Conservation (phyloP, 1,140 invertebrate species). For the Brachionus sp. region DNA sequence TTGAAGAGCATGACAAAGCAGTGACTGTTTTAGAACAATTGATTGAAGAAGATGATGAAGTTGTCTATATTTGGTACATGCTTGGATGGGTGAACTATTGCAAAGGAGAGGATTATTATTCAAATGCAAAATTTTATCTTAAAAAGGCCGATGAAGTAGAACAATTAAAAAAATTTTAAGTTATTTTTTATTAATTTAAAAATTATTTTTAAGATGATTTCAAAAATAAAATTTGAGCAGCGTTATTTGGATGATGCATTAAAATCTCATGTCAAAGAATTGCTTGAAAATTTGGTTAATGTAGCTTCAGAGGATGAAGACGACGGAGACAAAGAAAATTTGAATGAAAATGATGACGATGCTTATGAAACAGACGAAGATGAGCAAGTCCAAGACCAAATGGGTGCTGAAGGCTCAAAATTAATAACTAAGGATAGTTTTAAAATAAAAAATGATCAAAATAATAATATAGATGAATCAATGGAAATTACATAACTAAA, state of each 20-base stretch:
- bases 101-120: constrained; percentile 54
- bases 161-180: neutral
- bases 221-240: constrained; percentile 33
- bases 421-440: constrained; percentile 36
- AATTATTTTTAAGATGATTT: neutral
- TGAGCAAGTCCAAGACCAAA: neutral
- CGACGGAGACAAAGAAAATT: constrained; percentile 28
- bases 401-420: neutral
- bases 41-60: constrained; percentile 52
- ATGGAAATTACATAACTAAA: neutral
- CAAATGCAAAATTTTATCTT: constrained; percentile 57
- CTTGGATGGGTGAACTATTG: constrained; percentile 58
- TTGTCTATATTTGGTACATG: constrained; percentile 57
- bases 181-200: neutral
- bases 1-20: constrained; percentile 54
- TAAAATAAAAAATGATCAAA: constrained; percentile 16
- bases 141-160: constrained; percentile 55
- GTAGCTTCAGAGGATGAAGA: constrained; percentile 14
- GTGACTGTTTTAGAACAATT: constrained; percentile 51
- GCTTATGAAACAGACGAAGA: constrained; percentile 33
- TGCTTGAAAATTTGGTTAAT: neutral
- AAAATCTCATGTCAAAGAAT: constrained; percentile 5
- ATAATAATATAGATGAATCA: neutral
- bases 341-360: neutral
- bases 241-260: constrained; percentile 22